Conservation (phyloP, 2,797 vertebrate species). For the Morelia viridis region DNA sequence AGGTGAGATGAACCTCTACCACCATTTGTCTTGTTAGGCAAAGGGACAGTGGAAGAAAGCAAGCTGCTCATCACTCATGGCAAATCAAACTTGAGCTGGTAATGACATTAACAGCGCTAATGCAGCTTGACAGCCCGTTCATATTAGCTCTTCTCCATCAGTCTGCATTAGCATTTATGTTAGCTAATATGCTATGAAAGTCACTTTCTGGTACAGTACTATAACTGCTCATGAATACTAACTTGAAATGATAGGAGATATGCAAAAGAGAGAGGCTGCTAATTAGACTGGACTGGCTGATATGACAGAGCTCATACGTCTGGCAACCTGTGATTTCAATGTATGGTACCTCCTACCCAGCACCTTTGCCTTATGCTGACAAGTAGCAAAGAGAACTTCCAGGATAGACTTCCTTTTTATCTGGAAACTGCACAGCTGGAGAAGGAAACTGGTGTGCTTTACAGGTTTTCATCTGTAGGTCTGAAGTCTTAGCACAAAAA, state of each 20-base stretch:
- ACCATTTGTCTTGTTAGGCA: not conserved
- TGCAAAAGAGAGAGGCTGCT: conserved; percentile 34
- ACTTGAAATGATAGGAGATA: conserved; percentile 53
- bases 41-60: not conserved
- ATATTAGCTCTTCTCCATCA: conserved; percentile 29
- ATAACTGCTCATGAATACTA: conserved; percentile 53
- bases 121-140: conserved; percentile 35
- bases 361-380: conserved; percentile 9
- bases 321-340: not conserved
- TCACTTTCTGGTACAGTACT: conserved; percentile 62
- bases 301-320: conserved; percentile 28
- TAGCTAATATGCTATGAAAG: conserved; percentile 54
- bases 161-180: conserved; percentile 49
- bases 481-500: not conserved
- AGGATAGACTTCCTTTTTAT: not conserved
- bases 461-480: not conserved
- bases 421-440: not conserved
- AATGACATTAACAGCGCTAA: conserved; percentile 38
- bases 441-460: not conserved
- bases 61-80: not conserved
- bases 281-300: conserved; percentile 47
- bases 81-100: conserved; percentile 1
- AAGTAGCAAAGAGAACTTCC: conserved; percentile 20
- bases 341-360: not conserved
- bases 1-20: not conserved